These are phyloP conservation scores for Protobothrops mucrosquamatus DNA, from an alignment of 2,113 vertebrate genomes.

Conservation along the genomic window DNA sequence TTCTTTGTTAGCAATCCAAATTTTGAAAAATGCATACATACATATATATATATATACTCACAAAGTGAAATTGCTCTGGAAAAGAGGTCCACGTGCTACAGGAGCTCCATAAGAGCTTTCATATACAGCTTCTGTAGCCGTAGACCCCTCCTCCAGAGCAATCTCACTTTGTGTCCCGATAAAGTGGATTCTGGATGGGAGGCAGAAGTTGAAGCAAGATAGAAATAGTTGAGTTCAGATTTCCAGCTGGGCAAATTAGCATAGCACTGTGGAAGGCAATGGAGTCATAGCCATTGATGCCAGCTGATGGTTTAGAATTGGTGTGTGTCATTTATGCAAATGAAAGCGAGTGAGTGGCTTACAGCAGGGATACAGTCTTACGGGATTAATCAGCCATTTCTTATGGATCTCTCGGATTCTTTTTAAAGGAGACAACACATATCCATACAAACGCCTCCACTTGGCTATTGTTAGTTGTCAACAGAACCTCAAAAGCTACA, in stretches of 20 bases:
- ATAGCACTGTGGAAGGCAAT: constrained; percentile 1
- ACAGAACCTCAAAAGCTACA: background rate
- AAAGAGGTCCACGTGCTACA: too few relatives aligned
- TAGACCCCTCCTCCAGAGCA: background rate
- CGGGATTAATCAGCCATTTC: constrained; percentile 3
- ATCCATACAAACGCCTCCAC: background rate
- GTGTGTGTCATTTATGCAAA: constrained; percentile 15
- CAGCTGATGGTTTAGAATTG: constrained; percentile 13
- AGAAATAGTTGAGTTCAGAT: constrained; percentile 12
- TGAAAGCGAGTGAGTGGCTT: constrained; percentile 17
- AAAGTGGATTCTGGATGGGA: background rate
- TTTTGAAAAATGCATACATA: too few relatives aligned
- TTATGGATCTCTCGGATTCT: background rate
- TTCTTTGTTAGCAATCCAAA: too few relatives aligned
- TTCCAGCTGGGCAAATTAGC: constrained; percentile 29
- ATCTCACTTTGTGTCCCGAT: background rate
- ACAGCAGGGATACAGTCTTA: constrained; percentile 1
- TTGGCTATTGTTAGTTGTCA: constrained; percentile 24
- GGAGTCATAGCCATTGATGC: background rate
- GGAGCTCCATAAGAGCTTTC: too few relatives aligned
- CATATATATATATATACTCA: too few relatives aligned
- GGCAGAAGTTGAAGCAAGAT: constrained; percentile 17
- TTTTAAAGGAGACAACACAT: background rate
- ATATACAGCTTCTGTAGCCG: background rate
- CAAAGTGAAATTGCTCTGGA: too few relatives aligned